phyloP scores from a whole-genome alignment of 92 coral and sea anemone genomes.

The Meandrina meandrites region DNA sequence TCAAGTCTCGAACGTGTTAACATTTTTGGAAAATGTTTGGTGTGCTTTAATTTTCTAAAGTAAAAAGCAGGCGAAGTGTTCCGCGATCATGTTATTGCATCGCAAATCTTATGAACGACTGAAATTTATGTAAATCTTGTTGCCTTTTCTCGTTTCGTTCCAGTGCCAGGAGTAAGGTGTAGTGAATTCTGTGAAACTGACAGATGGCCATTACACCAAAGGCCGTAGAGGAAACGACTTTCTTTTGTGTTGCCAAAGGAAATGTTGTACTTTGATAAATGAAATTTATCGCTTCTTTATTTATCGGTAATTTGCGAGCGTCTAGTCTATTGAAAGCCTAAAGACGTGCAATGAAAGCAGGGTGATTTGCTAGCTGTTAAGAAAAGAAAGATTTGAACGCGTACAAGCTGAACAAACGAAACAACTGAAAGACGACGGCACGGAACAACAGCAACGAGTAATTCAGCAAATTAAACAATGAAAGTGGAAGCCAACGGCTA shows the following conservation, averaged over 20 bases:
- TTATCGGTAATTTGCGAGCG: constrained; percentile 36
- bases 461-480: neutral
- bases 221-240: constrained; percentile 24
- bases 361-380: constrained; percentile 29
- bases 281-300: constrained; percentile 41
- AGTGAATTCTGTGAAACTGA: constrained; percentile 41
- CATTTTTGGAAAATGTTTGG: neutral
- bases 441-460: neutral
- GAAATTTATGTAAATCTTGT: neutral
- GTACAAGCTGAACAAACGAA: neutral
- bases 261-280: constrained; percentile 42
- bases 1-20: neutral
- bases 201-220: constrained; percentile 34
- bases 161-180: neutral
- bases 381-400: constrained; percentile 10
- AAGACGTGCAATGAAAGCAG: constrained; percentile 4
- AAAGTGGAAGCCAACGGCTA: neutral
- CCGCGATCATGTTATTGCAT: neutral
- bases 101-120: neutral
- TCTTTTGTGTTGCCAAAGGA: constrained; percentile 37
- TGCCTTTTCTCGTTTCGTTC: neutral
- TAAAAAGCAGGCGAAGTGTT: neutral
- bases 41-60: neutral
- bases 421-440: neutral
- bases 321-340: constrained; percentile 23